phyloP scores from a whole-genome alignment of 2,888 invertebrate species.

The Rhaphigaster nebulosa region DNA sequence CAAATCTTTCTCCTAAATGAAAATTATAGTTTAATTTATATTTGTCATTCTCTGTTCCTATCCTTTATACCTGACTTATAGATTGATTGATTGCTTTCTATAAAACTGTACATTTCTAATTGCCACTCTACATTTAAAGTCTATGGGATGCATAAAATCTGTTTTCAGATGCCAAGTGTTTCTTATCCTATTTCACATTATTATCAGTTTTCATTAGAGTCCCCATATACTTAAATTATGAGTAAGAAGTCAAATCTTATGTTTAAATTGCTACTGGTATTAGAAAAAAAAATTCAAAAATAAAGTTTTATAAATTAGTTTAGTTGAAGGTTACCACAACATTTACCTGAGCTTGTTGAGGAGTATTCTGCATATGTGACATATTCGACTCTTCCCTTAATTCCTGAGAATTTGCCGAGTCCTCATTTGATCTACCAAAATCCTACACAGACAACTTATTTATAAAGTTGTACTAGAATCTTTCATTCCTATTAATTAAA shows the following conservation, averaged over 20 bases:
- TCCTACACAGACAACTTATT: constrained; percentile 60
- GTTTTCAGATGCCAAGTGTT: neutral
- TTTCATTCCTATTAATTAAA: constrained; percentile 26
- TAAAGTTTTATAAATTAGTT: neutral
- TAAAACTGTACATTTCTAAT: too few species aligned
- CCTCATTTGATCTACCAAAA: constrained; percentile 63
- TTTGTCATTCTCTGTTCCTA: neutral
- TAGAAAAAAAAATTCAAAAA: neutral
- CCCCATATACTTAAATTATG: neutral
- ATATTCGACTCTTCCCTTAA: constrained; percentile 62
- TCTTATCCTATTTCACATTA: neutral
- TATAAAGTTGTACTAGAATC: constrained; percentile 48
- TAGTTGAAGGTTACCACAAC: neutral
- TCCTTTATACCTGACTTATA: neutral
- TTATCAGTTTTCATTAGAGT: neutral
- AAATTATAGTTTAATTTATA: neutral
- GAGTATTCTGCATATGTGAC: constrained; percentile 59
- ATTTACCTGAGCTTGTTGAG: constrained; percentile 62
- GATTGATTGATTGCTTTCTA: neutral
- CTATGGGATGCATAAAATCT: neutral
- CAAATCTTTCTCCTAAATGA: neutral
- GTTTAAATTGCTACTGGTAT: neutral
- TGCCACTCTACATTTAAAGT: too few species aligned
- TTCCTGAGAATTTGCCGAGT: constrained; percentile 60
- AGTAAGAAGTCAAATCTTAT: neutral